A percentile compares a stretch with the other conserved stretches of the same genome.
These are phyloP conservation scores for Irena cyanogastra DNA, from an alignment of 2,113 vertebrate species.

Conservation along the genomic window DNA sequence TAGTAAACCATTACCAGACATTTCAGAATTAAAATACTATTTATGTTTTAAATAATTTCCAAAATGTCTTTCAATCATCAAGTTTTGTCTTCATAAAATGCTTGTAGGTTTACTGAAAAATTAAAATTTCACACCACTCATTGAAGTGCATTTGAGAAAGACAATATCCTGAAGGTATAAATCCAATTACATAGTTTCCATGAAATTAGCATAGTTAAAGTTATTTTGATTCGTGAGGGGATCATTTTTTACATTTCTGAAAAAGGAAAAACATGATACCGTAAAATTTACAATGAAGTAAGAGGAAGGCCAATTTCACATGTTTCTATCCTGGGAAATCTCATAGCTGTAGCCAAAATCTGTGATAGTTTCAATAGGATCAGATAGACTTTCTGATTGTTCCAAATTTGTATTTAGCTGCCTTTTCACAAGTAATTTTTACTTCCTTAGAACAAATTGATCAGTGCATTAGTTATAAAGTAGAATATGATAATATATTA, in stretches of 20 bases:
- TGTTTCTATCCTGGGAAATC: neutral
- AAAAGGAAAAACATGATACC: neutral
- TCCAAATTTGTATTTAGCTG: neutral
- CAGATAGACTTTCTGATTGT: neutral
- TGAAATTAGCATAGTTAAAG: slow-evolving; percentile 45
- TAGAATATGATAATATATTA: neutral
- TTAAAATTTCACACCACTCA: slow-evolving; percentile 28
- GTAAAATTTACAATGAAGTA: neutral
- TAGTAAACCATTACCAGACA: neutral
- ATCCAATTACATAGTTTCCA: slow-evolving; percentile 25
- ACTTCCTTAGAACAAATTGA: neutral
- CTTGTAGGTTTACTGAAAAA: slow-evolving; percentile 36
- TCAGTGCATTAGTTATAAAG: neutral
- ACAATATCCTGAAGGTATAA: slow-evolving; percentile 33
- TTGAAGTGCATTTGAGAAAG: slow-evolving; percentile 16
- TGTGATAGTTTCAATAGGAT: neutral
- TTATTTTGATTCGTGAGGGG: neutral
- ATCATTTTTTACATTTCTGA: neutral
- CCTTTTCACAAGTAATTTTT: neutral
- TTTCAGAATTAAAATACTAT: slow-evolving; percentile 21
- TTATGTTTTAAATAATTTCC: slow-evolving; percentile 15
- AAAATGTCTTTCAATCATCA: slow-evolving; percentile 8
- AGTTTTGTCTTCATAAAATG: slow-evolving; percentile 22
- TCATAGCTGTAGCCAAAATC: neutral
- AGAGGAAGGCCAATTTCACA: neutral